Conservation (phyloP, 2,888 invertebrate genomes). For the Colletes collaris region DNA sequence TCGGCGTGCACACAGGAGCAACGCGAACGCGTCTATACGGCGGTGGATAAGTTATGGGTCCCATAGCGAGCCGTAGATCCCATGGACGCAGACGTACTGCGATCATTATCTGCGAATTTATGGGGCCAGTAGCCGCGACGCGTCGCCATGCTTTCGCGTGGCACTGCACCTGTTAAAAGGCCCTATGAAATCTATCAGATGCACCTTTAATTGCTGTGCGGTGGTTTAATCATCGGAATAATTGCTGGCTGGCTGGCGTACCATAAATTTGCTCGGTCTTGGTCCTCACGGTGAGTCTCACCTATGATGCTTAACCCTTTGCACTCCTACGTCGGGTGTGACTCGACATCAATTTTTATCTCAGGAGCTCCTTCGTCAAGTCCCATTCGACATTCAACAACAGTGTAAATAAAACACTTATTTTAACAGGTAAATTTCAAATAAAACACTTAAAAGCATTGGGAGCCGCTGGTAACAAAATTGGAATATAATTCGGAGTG, state of each 20-base stretch:
- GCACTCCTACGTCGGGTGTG: too few relatives aligned
- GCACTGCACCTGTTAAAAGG: constrained; percentile 73
- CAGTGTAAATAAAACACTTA: too few relatives aligned
- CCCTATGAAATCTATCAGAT: constrained; percentile 61
- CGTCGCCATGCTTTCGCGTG: constrained; percentile 65
- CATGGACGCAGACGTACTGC: constrained; percentile 82
- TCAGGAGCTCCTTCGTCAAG: too few relatives aligned
- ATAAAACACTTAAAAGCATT: too few relatives aligned
- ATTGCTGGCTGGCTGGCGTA: not conserved
- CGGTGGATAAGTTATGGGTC: constrained; percentile 81
- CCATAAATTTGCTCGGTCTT: not conserved
- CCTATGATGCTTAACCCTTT: too few relatives aligned
- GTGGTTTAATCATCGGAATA: constrained; percentile 38
- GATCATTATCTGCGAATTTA: constrained; percentile 83
- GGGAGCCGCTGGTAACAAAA: too few relatives aligned
- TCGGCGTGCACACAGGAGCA: constrained; percentile 42
- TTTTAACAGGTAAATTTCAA: too few relatives aligned
- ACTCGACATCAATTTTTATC: too few relatives aligned
- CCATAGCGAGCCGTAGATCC: constrained; percentile 82
- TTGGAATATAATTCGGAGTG: too few relatives aligned
- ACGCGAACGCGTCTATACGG: constrained; percentile 72
- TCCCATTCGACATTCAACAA: too few relatives aligned
- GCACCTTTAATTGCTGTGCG: constrained; percentile 1
- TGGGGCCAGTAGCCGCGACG: constrained; percentile 70
- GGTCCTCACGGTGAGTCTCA: too few relatives aligned